phyloP scores from a whole-genome alignment of 2,888 invertebrate species.

The Ceramica pisi region DNA sequence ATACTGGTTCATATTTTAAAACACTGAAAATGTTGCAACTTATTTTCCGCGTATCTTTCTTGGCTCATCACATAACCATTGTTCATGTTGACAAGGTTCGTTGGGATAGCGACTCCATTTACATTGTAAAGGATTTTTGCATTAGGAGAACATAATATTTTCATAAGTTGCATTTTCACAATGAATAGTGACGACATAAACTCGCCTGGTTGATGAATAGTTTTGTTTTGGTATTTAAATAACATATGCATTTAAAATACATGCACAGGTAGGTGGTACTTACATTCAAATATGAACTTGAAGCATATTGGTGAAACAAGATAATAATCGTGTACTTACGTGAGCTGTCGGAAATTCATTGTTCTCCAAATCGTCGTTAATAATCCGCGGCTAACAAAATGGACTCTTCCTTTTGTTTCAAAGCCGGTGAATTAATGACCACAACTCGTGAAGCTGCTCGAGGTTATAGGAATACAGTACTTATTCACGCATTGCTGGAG shows the following conservation, averaged over 20 bases:
- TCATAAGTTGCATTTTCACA: slow-evolving; percentile 1
- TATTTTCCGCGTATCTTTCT: slow-evolving; percentile 25
- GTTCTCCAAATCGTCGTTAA: slow-evolving; percentile 67
- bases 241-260: neutral
- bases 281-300: slow-evolving; percentile 26
- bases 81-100: slow-evolving; percentile 24
- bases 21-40: neutral
- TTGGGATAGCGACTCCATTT: slow-evolving; percentile 19
- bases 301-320: slow-evolving; percentile 37
- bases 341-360: slow-evolving; percentile 69
- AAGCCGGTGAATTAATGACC: slow-evolving; percentile 39
- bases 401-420: slow-evolving; percentile 65
- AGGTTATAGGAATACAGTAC: slow-evolving; percentile 56
- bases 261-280: neutral
- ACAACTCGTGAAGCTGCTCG: slow-evolving; percentile 34
- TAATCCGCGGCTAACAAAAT: slow-evolving; percentile 55
- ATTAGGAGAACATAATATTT: slow-evolving; percentile 15
- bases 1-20: neutral
- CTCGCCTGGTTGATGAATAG: neutral
- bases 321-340: slow-evolving; percentile 16
- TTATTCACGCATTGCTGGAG: slow-evolving; percentile 38
- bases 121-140: slow-evolving; percentile 48
- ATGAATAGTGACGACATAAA: neutral
- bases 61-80: slow-evolving; percentile 17
- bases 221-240: neutral